Evolutionary conservation across 2,113 vertebrate species (phyloP), one percentile per base, ranked within the genome.

Genomic region (Epinephelus moara): DNA sequence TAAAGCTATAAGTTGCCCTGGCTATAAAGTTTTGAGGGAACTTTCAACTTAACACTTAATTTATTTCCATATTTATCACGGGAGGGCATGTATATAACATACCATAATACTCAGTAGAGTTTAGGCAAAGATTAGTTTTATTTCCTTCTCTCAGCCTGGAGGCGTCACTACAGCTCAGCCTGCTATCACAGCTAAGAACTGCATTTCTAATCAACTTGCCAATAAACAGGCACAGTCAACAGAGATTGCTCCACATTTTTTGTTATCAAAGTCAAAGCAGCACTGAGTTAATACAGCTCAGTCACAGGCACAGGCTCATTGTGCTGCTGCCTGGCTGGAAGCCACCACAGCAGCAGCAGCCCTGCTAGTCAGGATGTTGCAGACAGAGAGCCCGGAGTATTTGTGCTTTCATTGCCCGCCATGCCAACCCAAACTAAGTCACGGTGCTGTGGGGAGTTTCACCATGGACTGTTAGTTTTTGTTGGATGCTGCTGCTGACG

Each of bases 351-450:
- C 72, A 79, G 71, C 68, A 80, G 71, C 68, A 80, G 78, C 70
- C 13, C 49, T 60, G 81, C 66, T 61, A 25, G 70, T 75, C 73
- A 52, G 85, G 86, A 81, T 67, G 53, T 61, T 69, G 63, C 73
- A 73, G 30, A 68, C 52, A n/a, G 11, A 75, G 78, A 85, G 75
- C 53, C n/a, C 5, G 70, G 84, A 81, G 75, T 71, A 63, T 80
- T 88, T 85, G 81, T 30, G 57, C 78, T 88, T 82, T 84, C 74
- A 59, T 45, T 80, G 66, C 78, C 85, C 71, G 18, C 59, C 64
- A 55, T 88, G 92, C 91, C 92, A 92, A 85, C 81, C 73, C 37
- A 89, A 90, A 81, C 85, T 59, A 71, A 90, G 52, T 84, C 79
- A 73, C 37, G 49, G 59, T 55, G 73, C 83, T 70, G 82, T 57